These are phyloP conservation scores for Brachynemurus nebulosus DNA, from an alignment of 2,888 invertebrate genomes.

Conservation along the genomic window DNA sequence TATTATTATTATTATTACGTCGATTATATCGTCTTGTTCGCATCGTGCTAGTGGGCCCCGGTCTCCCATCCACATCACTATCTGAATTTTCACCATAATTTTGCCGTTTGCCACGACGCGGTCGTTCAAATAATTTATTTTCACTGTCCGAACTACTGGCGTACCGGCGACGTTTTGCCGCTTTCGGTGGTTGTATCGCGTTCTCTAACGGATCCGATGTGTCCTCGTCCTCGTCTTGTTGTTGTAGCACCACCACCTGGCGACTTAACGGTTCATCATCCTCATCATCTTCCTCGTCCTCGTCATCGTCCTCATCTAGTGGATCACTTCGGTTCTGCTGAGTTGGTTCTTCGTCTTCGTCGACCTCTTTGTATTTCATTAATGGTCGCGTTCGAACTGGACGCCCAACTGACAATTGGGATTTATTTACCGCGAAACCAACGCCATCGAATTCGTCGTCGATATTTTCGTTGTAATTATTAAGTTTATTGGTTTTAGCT, in stretches of 20 bases:
- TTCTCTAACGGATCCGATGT: conserved; percentile 16
- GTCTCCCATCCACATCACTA: conserved; percentile 19
- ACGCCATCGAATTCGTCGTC: conserved; percentile 6
- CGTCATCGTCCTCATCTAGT: conserved; percentile 13
- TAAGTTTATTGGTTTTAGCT: not conserved
- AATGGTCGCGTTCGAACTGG: conserved; percentile 14
- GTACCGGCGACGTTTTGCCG: conserved; percentile 8
- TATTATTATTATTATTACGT: conserved; percentile 14
- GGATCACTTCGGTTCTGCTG: conserved; percentile 31
- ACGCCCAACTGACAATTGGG: conserved; percentile 6
- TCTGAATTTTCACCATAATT: conserved; percentile 28
- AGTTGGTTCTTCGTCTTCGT: conserved; percentile 21
- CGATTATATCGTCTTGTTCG: conserved; percentile 12
- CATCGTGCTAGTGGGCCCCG: conserved; percentile 12
- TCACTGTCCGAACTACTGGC: conserved; percentile 13
- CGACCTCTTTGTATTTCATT: conserved; percentile 12
- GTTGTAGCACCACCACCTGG: conserved; percentile 22
- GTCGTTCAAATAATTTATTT: conserved; percentile 8
- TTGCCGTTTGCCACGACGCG: conserved; percentile 26
- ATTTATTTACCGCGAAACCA: not conserved
- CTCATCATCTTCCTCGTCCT: conserved; percentile 15
- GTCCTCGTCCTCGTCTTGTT: conserved; percentile 20
- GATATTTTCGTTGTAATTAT: conserved; percentile 4
- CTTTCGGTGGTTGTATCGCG: not conserved
- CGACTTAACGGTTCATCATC: conserved; percentile 26